These are phyloP conservation scores for Cygnus olor DNA, from an alignment of 2,797 vertebrate species.

Conservation along the genomic window DNA sequence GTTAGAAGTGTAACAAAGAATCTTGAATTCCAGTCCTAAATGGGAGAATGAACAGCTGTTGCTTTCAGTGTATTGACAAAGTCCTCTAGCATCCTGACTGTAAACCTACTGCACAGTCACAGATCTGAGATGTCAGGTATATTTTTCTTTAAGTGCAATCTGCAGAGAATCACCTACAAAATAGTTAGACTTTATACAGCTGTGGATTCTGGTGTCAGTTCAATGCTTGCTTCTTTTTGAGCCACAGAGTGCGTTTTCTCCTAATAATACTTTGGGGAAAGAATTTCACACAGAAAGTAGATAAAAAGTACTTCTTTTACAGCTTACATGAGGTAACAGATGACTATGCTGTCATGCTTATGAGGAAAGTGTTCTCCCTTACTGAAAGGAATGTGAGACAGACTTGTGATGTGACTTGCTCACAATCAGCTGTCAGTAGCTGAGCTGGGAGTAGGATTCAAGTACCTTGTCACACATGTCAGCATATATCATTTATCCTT, in stretches of 20 bases:
- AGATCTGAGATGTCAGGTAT: not conserved
- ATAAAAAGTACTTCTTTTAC: not conserved
- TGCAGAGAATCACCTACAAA: not conserved
- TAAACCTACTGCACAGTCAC: not conserved
- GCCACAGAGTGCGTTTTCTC: not conserved
- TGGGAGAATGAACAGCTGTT: constrained; percentile 8
- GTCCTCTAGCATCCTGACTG: not conserved
- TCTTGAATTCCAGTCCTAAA: not conserved
- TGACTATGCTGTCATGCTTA: not conserved
- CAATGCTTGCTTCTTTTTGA: not conserved
- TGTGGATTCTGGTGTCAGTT: not conserved
- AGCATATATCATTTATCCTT: not conserved
- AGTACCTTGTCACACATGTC: not conserved
- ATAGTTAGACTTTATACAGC: not conserved
- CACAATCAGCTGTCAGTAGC: not conserved
- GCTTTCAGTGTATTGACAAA: not conserved
- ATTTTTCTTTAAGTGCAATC: not conserved
- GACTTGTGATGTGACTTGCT: not conserved
- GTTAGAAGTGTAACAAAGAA: constrained; percentile 10
- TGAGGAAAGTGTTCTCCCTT: not conserved
- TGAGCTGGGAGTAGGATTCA: not conserved
- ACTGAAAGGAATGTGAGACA: not conserved
- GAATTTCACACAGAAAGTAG: not conserved
- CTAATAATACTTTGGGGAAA: not conserved
- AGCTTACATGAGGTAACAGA: not conserved